Evolutionary conservation across 2,888 invertebrate species (phyloP), one percentile per base, ranked within the genome.

Genomic region (Plebejus anna): DNA sequence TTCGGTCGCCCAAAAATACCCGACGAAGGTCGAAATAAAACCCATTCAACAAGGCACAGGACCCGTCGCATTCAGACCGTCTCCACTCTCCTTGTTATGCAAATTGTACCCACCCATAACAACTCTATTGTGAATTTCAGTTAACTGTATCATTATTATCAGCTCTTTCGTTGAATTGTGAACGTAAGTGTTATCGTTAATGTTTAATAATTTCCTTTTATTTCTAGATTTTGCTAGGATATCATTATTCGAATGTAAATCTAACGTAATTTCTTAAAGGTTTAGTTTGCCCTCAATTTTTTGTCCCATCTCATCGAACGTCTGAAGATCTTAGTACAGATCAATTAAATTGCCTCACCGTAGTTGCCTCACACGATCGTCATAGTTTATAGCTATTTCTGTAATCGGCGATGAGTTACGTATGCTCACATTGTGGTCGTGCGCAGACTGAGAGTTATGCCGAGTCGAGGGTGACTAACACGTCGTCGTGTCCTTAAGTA

Each of bases 41-140:
- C 47, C 72, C 72, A 72, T 72, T 72, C 72, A 72, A 72, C 72
- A 47, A 22, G 28, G 4, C 28, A 42, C 42, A 72, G 42, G 42
- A 28, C 22, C 28, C 66, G 66, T 32, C 66, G 66, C 66, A 36
- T 66, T 66, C 66, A 36, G 66, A 66, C 66, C 66, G 66, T 66
- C 77, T 75, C 76, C 78, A 76, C 79, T 66, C 77, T 75, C 76
- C 78, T 77, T 79, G 80, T 79, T 78, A 80, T 80, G 80, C 79
- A 80, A 81, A 81, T 80, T 76, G 32, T 77, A 73, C 57, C 75
- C 36, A 61, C 61, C 61, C 75, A 59, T 61, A 59, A 16, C 36
- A 59, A 61, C 38, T 61, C 38, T 75, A 59, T 61, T 57, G 75
- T 38, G 38, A 28, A 73, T 51, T 73, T 28, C 32, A 51, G 51